These are phyloP conservation scores for Panthera tigris DNA, from an alignment of 2,113 vertebrate genomes.

Conservation along the genomic window DNA sequence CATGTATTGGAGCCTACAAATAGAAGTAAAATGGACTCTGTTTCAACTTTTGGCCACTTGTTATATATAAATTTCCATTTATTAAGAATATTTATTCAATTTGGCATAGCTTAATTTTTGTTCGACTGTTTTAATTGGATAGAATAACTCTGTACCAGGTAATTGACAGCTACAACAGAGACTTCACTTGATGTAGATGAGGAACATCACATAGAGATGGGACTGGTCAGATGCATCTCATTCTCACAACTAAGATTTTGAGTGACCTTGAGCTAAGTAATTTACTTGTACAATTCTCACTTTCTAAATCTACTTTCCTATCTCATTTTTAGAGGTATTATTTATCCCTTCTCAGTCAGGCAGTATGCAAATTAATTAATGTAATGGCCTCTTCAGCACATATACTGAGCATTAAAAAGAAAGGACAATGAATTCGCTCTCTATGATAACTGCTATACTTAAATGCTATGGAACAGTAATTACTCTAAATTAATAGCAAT, in stretches of 20 bases:
- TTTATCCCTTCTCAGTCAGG: background rate
- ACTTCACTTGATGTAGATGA: background rate
- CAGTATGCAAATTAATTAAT: background rate
- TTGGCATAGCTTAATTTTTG: slow-evolving; percentile 10
- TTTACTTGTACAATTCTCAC: background rate
- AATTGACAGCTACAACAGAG: background rate
- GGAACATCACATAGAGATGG: background rate
- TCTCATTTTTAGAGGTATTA: slow-evolving; percentile 4
- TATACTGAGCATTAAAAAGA: background rate
- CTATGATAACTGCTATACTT: background rate
- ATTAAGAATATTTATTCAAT: slow-evolving; percentile 46
- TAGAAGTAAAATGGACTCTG: slow-evolving; percentile 62
- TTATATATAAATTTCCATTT: slow-evolving; percentile 26
- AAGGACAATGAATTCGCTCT: background rate
- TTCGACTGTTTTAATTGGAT: slow-evolving; percentile 59
- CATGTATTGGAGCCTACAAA: slow-evolving; percentile 53
- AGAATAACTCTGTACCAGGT: background rate
- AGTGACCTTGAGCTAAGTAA: background rate
- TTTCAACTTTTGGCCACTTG: slow-evolving; percentile 34
- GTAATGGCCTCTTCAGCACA: background rate
- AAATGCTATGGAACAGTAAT: background rate
- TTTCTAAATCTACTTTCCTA: background rate
- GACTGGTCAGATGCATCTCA: background rate
- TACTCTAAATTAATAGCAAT: background rate
- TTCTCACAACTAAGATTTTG: background rate